Base-by-base conservation (phyloP, 2,113 vertebrate species). In the Eptatretus burgeri region DNA sequence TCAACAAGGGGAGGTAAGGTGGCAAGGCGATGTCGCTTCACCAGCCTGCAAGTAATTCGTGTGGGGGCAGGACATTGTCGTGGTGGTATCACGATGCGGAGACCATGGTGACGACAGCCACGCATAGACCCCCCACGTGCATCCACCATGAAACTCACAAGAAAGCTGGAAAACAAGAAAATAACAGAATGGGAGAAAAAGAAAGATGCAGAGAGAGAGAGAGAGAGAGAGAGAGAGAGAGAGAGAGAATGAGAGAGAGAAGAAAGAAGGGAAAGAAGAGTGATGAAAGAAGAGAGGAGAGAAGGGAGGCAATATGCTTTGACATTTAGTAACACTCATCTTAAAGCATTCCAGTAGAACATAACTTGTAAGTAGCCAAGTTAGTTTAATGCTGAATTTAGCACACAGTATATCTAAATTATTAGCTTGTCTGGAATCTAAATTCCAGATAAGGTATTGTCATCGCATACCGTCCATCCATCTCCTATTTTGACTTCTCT, bases 71-170 rank as follows among this genome's bases (percentile, higher is more conserved):
- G 83, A 73, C 91, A 98, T 68, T 93, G 94, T 68, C 81, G 79
- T 0, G 91, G 89, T 0, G 91, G 91, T 63, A 98, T 85, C 66
- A 98, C 84, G 69, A 98, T 88, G 13, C 89, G 79, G 1, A 98
- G 78, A 14, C 91, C 89, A 0, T 93, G 87, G 69, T 98, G 89
- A 14, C 91, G 77, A 71, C 89, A 98, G 1, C 91, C 91, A 2
- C 86, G 73, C 91, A 98, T 96, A 64, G 91, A 83, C 10, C 91
- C 91, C 2, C 91, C 91, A 41, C 91, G 80, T 51, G 91, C 91
- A 1, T 98, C 91, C 74, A 98, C 91, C 91, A 98, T 98, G 71
- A 98, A 98, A 72, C 91, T 98, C 68, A 98, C 91, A 68, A 98
- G 78, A 74, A 98, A 98, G 72, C 91, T 98, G 72, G 13, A 13